phyloP scores from a whole-genome alignment of 2,888 invertebrate species.

The Sabatieria punctata region DNA sequence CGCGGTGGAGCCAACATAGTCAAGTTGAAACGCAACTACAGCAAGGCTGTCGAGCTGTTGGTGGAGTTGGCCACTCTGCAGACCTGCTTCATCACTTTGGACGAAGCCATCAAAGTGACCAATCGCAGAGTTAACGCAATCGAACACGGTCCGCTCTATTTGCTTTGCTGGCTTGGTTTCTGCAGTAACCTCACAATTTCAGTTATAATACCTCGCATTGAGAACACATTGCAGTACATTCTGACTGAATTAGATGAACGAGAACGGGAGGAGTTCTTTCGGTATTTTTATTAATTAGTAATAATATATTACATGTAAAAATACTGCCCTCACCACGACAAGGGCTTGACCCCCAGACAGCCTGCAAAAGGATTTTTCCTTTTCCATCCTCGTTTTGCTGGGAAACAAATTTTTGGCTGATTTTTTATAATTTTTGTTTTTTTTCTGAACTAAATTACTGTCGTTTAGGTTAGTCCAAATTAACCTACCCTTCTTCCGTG shows the following conservation, averaged over 20 bases:
- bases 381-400: no score
- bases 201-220: conserved; percentile 95
- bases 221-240: conserved; percentile 86
- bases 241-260: conserved; percentile 93
- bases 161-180: conserved; percentile 13
- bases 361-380: no score
- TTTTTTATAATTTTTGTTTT: no score
- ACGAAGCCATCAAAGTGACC: conserved; percentile 96
- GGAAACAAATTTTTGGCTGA: no score
- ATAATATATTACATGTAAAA: no score
- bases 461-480: no score
- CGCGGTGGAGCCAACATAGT: conserved; percentile 92
- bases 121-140: conserved; percentile 98
- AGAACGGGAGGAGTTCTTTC: conserved; percentile 95
- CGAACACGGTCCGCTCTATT: conserved; percentile 65
- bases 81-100: conserved; percentile 92
- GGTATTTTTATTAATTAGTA: no score
- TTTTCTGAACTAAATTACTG: no score
- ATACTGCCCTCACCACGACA: no score
- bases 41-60: conserved; percentile 73
- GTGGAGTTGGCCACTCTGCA: conserved; percentile 94
- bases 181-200: no score
- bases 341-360: no score
- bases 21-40: conserved; percentile 90
- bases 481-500: no score